Base-by-base conservation (phyloP, 1,140 invertebrate genomes). In the Brachystomella parvula region DNA sequence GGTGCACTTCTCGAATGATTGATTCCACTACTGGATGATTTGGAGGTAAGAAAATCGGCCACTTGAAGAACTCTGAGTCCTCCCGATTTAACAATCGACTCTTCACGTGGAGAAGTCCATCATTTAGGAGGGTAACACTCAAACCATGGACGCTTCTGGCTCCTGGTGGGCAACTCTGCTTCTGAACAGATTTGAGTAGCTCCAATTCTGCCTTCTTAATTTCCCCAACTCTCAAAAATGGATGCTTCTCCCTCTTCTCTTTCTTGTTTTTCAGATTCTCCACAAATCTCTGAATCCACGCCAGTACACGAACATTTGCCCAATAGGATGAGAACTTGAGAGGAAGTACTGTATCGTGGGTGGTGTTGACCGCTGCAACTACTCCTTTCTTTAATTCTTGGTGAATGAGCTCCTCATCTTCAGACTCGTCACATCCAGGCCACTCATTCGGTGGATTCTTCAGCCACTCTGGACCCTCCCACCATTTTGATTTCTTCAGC, bases 381-480 rank as follows among this genome's bases (percentile, higher is more conserved):
- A 26, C 39, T 28, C 19, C 15, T 39, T 65, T 68, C 44, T 44
- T 68, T 30, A 9, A 60, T 31, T 68, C 67, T 31, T 12, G 1
- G 3, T 24, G 0, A 17, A 68, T 39, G 21, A 33, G 56, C 2
- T 47, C 57, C 33, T 64, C 49, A 44, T 68, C 57, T 1, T 21
- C 24, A 1, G 3, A 9, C 3, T 19, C n/a, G 0, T 6, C n/a
- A 28, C 33, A 33, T 0, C 12, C 12, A 19, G 67, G 67, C 67
- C 67, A 68, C 0, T 24, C 21, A 0, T 68, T 28, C 26, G n/a
- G 21, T 6, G 24, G 3, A 21, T 31, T 17, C 30, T 30, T 60
- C 1, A 68, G 33, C 67, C 67, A 68, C 28, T 33, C 32, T 1
- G 63, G 63, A 28, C 63, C 67, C 21, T 65, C 39, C 67, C 67